Conservation (phyloP, 2,888 invertebrate genomes). For the Timandra comae region DNA sequence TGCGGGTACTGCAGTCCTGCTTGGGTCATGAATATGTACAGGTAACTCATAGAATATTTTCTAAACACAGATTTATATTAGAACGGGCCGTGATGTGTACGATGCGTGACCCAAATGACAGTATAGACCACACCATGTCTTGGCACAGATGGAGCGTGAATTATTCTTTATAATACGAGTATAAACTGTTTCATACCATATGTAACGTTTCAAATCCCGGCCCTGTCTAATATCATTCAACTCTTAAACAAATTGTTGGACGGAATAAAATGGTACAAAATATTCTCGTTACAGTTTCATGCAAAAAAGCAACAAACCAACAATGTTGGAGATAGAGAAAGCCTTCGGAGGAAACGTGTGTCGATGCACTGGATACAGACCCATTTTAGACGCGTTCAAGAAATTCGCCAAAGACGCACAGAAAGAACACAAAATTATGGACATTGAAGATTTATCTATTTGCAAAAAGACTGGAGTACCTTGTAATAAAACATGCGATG, state of each 20-base stretch:
- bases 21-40: slow-evolving; percentile 49
- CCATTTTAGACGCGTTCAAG: slow-evolving; percentile 79
- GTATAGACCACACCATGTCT: too few relatives aligned
- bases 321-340: slow-evolving; percentile 80
- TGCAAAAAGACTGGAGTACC: slow-evolving; percentile 23
- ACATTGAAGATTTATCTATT: slow-evolving; percentile 41
- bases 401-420: slow-evolving; percentile 69
- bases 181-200: too few relatives aligned
- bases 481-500: slow-evolving; percentile 17
- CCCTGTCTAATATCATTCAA: too few relatives aligned
- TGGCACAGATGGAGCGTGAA: too few relatives aligned
- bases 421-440: slow-evolving; percentile 22
- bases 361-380: slow-evolving; percentile 82
- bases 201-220: too few relatives aligned
- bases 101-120: too few relatives aligned
- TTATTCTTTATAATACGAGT: too few relatives aligned
- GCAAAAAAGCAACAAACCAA: slow-evolving; percentile 53
- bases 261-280: too few relatives aligned
- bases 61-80: too few relatives aligned
- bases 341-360: slow-evolving; percentile 84
- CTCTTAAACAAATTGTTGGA: too few relatives aligned
- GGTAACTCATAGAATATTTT: slow-evolving; percentile 36
- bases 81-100: too few relatives aligned
- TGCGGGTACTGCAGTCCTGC: slow-evolving; percentile 80
- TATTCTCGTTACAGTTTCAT: slow-evolving; percentile 43